Base-by-base conservation (phyloP, 2,888 invertebrate species). In the Omphaloscelis lunosa region DNA sequence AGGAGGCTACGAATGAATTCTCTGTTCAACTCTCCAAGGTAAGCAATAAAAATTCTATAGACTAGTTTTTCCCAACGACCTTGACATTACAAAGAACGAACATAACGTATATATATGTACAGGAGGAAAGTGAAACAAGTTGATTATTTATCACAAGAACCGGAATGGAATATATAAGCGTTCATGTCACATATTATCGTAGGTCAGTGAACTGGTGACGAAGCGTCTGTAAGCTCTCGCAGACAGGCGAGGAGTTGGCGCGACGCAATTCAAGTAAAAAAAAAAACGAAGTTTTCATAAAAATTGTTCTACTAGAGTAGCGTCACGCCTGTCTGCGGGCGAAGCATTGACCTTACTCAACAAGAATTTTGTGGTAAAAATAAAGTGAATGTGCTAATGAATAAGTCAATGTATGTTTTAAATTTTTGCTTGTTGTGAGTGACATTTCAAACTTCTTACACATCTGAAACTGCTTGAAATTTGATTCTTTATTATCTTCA, bases 261-360 rank as follows among this genome's bases (percentile, higher is more conserved):
- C 20, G 8, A 62, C 12, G 34, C 8, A 1, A 34, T 62, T 62
- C 34, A 34, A 34, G 23, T 12, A 8, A 29, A 6, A 45, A 5
- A 39, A 20, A 29, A 1, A 23, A n/a, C n/a, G n/a, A n/a, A n/a
- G 15, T 12, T 27, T 29, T 15, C 12, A 23, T 11, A 15, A 29
- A 29, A 15, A 27, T 0, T 66, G 12, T 27, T 66, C 2, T 23
- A 29, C 8, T 23, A 48, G 8, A 20, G 12, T 15, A 8, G 27
- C 29, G 15, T 23, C 8, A 29, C 23, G 5, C 0, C 1, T 48
- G 15, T 15, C 27, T 48, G 12, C 12, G 2, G 7, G 51, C 17
- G 6, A n/a, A 45, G 11, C 9, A 29, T 41, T 71, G 80, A 66
- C 79, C 80, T 72, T 66, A 12, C 61, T 66, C 48, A 80, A 61